Evolutionary conservation across 2,888 invertebrate species (phyloP).

Genomic region (Trissonchulus latispiculum): DNA sequence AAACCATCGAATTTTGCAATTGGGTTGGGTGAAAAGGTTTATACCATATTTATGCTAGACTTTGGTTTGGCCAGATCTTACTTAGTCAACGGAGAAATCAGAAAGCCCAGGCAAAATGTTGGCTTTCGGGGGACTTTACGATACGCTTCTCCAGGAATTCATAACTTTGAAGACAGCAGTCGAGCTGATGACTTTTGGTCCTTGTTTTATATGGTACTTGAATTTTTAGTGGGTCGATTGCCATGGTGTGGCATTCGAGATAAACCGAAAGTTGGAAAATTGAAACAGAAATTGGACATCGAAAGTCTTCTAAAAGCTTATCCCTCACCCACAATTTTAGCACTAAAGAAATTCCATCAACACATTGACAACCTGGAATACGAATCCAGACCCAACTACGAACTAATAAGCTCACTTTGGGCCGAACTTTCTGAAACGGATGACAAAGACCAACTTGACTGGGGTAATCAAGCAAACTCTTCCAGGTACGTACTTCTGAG

Average conservation of each 20-base stretch:
- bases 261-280: neutral
- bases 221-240: conserved; percentile 22
- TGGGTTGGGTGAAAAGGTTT: conserved; percentile 23
- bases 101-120: conserved; percentile 23
- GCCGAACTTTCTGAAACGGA: neutral
- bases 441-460: neutral
- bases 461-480: too few species aligned
- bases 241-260: conserved; percentile 24
- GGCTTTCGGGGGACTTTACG: conserved; percentile 25
- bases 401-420: neutral
- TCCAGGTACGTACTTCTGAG: too few species aligned
- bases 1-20: conserved; percentile 26
- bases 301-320: neutral
- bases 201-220: conserved; percentile 23
- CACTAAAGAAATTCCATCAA: neutral
- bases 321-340: neutral
- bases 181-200: conserved; percentile 27
- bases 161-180: conserved; percentile 25
- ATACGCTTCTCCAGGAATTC: conserved; percentile 27
- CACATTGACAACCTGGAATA: neutral
- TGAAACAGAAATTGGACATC: neutral
- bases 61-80: conserved; percentile 26
- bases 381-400: neutral
- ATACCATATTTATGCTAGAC: conserved; percentile 27
- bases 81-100: conserved; percentile 22